Evolutionary conservation across 2,797 vertebrate genomes (phyloP).

Genomic region (Avahi laniger): DNA sequence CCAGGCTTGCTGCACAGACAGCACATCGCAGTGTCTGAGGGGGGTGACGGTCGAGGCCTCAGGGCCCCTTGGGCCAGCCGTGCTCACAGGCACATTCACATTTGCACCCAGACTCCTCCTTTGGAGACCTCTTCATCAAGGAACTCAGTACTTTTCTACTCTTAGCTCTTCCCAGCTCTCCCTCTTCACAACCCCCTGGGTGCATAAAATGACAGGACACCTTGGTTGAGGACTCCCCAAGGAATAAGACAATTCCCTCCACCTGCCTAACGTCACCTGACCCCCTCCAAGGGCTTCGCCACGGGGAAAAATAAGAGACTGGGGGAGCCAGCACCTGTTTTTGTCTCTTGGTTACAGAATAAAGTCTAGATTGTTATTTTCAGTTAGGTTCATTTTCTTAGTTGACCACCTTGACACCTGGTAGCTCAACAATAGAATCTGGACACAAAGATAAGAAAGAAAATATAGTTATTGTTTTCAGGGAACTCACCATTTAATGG

Average conservation of each 20-base stretch:
- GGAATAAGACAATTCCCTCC: not conserved
- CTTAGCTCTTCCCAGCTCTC: not conserved
- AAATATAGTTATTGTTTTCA: not conserved
- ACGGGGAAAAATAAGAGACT: not conserved
- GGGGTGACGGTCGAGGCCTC: accelerated
- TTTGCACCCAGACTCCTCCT: not conserved
- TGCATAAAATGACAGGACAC: not conserved
- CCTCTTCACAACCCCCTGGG: accelerated
- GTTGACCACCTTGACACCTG: not conserved
- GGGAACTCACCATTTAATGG: not conserved
- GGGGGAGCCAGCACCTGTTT: not conserved
- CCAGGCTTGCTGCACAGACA: accelerated
- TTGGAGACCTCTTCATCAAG: not conserved
- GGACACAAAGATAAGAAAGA: not conserved
- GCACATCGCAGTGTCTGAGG: accelerated
- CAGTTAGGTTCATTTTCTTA: not conserved
- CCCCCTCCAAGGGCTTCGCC: not conserved
- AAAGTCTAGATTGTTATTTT: not conserved
- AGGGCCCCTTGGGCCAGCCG: accelerated
- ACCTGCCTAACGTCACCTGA: accelerated
- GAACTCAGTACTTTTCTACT: not conserved
- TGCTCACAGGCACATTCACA: accelerated
- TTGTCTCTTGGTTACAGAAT: not conserved
- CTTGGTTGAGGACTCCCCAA: not conserved
- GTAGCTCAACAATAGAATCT: not conserved